Conservation (phyloP, 2,888 invertebrate genomes). For the Anodontia alba region DNA sequence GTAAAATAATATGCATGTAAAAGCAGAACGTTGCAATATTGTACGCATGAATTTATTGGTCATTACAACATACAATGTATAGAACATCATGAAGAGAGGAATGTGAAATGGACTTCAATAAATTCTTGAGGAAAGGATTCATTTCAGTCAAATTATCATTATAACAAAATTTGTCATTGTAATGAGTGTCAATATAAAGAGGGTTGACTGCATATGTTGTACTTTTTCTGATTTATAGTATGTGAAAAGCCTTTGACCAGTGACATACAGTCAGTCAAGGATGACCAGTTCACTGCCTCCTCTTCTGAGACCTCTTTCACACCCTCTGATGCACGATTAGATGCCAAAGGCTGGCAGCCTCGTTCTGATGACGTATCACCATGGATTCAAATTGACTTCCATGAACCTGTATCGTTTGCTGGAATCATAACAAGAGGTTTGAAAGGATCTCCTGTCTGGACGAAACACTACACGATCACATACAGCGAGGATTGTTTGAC, state of each 20-base stretch:
- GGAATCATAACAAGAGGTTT: conserved; percentile 70
- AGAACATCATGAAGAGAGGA: no score
- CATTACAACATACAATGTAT: no score
- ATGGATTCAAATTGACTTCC: conserved; percentile 74
- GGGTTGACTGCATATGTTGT: no score
- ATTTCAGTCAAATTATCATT: no score
- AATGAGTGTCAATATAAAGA: no score
- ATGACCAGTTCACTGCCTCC: conserved; percentile 43
- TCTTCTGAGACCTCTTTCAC: conserved; percentile 32
- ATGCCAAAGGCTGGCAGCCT: conserved; percentile 89
- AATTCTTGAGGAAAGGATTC: no score
- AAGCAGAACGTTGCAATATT: no score
- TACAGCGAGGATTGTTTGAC: conserved; percentile 70
- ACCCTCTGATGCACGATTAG: conserved; percentile 86
- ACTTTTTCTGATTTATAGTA: conserved; percentile 29
- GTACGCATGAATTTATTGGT: no score
- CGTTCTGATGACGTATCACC: conserved; percentile 61
- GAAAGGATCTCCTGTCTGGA: conserved; percentile 63
- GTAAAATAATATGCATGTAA: no score
- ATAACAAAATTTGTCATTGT: no score
- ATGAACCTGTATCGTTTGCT: conserved; percentile 67
- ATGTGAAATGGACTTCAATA: no score
- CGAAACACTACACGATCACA: conserved; percentile 66
- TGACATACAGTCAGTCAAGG: conserved; percentile 35
- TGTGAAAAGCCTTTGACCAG: conserved; percentile 55